Base-by-base conservation (phyloP, 2,113 vertebrate genomes). In the Stigmatopora argus region DNA sequence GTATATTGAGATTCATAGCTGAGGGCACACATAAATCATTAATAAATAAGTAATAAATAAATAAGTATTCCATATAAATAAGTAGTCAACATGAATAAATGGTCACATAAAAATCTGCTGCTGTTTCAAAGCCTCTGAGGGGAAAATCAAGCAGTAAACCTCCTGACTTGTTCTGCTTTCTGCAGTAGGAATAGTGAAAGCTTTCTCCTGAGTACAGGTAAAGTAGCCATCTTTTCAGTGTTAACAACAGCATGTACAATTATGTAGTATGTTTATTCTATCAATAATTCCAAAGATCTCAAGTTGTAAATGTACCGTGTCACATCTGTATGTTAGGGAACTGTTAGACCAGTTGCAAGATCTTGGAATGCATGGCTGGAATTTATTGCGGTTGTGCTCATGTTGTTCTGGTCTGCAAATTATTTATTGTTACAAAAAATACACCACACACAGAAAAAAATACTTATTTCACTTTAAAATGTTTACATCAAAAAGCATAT, bases 351-450 rank as follows among this genome's bases (percentile, higher is more conserved):
- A 87, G 85, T 85, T 87, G 85, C 83, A 80, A 82, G 44, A 58
- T 52, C 85, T 83, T 91, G 87, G 80, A 79, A 88, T 71, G 69
- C 44, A 49, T 89, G 76, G 68, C 70, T 82, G 67, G 65, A 83
- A 68, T 89, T 90, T 76, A 77, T 71, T 74, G 80, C 78, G 80
- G 44, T 45, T 48, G 47, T 66, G 66, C 72, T 81, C 78, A 51
- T 69, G 63, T 68, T 67, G 74, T 75, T 79, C 72, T 74, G 85
- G 73, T 82, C 71, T 83, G 72, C 67, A 57, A 70, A 75, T 74
- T 60, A 69, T 17, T 34, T 66, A 26, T 71, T 75, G 67, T 73
- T 73, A 47, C 60, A 68, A 46, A 64, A 63, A 73, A 59, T 67
- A 73, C 67, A 21, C 31, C 1, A 17, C 8, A 21, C 31, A 48